phyloP scores from a whole-genome alignment of 1,140 invertebrate species.

The Lordiphosa mommai region DNA sequence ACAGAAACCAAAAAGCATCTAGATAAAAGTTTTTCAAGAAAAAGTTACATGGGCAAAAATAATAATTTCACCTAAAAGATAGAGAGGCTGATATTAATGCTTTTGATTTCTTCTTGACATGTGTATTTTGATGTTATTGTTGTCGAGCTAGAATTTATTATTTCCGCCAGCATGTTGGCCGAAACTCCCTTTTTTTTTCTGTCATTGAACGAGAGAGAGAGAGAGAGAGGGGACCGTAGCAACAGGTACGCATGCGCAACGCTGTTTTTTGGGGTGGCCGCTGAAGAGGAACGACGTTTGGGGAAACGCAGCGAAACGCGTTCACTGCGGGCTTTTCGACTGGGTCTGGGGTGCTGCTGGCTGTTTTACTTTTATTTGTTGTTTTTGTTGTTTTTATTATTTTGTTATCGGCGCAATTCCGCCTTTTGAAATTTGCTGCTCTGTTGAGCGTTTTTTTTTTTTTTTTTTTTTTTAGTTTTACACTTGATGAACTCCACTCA shows the following conservation, averaged over 20 bases:
- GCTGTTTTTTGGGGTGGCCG: conserved; percentile 33
- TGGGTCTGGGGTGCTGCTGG: not conserved
- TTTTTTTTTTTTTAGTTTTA: conserved; percentile 33
- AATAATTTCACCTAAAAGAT: conserved; percentile 16
- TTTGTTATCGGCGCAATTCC: conserved; percentile 54
- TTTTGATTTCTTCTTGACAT: conserved; percentile 41
- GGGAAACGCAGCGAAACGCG: conserved; percentile 50
- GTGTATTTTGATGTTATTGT: conserved; percentile 30
- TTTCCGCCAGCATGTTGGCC: conserved; percentile 54
- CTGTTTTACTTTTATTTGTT: conserved; percentile 9
- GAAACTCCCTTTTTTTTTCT: conserved; percentile 9
- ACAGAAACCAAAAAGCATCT: conserved; percentile 20
- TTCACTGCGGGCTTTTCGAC: conserved; percentile 39
- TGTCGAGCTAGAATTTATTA: conserved; percentile 57
- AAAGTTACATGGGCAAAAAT: conserved; percentile 36
- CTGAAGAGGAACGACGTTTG: conserved; percentile 43
- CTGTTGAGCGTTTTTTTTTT: conserved; percentile 46
- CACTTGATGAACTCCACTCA: conserved; percentile 40
- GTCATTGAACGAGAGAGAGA: not conserved
- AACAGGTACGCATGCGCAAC: conserved; percentile 45
- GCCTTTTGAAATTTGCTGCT: conserved; percentile 58
- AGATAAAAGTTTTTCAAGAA: conserved; percentile 27
- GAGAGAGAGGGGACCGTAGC: conserved; percentile 36
- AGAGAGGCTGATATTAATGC: conserved; percentile 13
- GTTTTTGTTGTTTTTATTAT: conserved; percentile 8